Conservation (phyloP, 2,888 invertebrate species). For the Mystacides longicornis region DNA sequence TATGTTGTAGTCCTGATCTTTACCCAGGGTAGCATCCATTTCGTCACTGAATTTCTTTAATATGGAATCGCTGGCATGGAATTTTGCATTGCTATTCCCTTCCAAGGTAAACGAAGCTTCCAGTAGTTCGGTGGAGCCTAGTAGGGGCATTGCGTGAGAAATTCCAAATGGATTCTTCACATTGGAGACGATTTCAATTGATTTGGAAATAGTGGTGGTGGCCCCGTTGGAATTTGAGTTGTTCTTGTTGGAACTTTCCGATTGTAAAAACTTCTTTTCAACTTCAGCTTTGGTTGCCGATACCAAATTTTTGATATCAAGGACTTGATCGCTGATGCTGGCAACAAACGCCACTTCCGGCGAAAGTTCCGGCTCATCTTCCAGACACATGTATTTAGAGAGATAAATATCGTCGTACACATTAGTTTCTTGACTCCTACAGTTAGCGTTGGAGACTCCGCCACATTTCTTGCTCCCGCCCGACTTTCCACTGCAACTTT, state of each 20-base stretch:
- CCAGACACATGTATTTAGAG: constrained; percentile 47
- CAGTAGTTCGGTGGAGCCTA: neutral
- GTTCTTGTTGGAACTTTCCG: neutral
- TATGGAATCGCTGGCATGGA: constrained; percentile 9
- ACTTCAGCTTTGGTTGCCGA: constrained; percentile 44
- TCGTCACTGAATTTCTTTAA: constrained; percentile 20
- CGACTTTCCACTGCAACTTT: constrained; percentile 42
- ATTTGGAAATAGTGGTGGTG: constrained; percentile 8
- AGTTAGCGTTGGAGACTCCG: constrained; percentile 31
- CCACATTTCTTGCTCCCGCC: constrained; percentile 48
- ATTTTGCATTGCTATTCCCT: constrained; percentile 6
- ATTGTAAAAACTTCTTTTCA: constrained; percentile 38
- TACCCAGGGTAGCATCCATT: constrained; percentile 18
- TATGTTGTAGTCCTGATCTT: constrained; percentile 7
- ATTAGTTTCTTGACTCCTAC: constrained; percentile 37
- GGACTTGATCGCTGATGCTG: constrained; percentile 34
- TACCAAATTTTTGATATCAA: constrained; percentile 22
- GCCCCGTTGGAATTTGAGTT: neutral
- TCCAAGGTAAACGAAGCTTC: neutral
- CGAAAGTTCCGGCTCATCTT: constrained; percentile 51
- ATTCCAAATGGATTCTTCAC: constrained; percentile 14
- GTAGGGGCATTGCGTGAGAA: constrained; percentile 15
- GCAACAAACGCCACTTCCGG: constrained; percentile 50
- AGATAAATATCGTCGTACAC: constrained; percentile 44
- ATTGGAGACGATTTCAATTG: constrained; percentile 17